A percentile compares a stretch with the other conserved stretches of the same genome.
Evolutionary conservation across 2,888 invertebrate genomes (phyloP).

Genomic region (Plagodis dolabraria): DNA sequence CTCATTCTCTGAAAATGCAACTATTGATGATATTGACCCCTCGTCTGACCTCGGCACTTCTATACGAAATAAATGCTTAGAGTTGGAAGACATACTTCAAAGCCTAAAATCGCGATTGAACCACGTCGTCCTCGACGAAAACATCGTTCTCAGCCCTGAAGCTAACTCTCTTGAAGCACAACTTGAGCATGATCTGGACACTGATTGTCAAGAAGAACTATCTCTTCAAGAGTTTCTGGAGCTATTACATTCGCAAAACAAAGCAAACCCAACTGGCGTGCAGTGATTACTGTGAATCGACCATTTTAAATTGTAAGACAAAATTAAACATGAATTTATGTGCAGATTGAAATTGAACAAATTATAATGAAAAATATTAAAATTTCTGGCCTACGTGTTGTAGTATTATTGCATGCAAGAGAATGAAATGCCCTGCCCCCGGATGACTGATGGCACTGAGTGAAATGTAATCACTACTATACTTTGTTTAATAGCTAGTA

Average conservation of each 20-base stretch:
- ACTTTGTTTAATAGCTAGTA: no score
- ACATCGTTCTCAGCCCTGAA: conserved; percentile 79
- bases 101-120: conserved; percentile 79
- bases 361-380: conserved; percentile 64
- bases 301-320: conserved; percentile 49
- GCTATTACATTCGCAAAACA: conserved; percentile 77
- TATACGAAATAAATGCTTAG: conserved; percentile 79
- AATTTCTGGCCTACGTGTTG: conserved; percentile 50
- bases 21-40: conserved; percentile 80
- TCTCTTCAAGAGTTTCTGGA: conserved; percentile 81
- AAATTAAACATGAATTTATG: conserved; percentile 74
- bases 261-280: conserved; percentile 67
- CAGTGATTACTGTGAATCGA: conserved; percentile 57
- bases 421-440: no score
- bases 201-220: conserved; percentile 80
- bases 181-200: conserved; percentile 79
- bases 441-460: no score
- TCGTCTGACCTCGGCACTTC: conserved; percentile 79
- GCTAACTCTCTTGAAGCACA: conserved; percentile 79
- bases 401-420: conserved; percentile 36
- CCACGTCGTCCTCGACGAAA: conserved; percentile 79
- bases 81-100: conserved; percentile 80
- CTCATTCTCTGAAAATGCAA: conserved; percentile 73
- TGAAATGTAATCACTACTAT: no score
- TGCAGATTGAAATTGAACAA: conserved; percentile 70